Evolutionary conservation across 2,888 invertebrate genomes (phyloP).

Genomic region (Homarus gammarus): DNA sequence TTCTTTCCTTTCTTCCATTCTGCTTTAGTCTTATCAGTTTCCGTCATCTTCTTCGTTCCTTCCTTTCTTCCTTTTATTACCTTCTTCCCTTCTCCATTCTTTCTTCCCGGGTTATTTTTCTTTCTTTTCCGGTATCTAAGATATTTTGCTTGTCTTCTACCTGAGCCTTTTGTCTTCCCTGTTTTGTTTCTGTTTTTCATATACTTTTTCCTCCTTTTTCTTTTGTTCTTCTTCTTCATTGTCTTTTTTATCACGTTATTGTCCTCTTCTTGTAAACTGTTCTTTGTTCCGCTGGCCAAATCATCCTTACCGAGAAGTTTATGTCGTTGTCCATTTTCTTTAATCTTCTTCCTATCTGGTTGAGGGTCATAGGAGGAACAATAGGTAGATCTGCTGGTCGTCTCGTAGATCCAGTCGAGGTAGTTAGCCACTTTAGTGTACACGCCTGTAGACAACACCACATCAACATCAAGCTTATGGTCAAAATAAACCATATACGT

Average conservation of each 20-base stretch:
- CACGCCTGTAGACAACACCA: conserved; percentile 32
- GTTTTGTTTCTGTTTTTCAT: too few species aligned
- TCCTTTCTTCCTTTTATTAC: neutral
- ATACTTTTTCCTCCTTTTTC: too few species aligned
- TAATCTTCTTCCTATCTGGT: conserved; percentile 18
- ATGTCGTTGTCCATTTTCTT: neutral
- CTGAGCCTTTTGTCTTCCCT: too few species aligned
- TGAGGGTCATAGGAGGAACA: conserved; percentile 22
- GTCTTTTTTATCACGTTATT: too few species aligned
- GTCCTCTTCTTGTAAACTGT: neutral
- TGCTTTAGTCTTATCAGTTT: neutral
- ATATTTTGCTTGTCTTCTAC: too few species aligned
- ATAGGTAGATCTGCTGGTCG: conserved; percentile 22
- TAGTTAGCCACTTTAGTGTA: conserved; percentile 49
- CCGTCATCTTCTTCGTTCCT: neutral
- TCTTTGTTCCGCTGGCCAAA: neutral
- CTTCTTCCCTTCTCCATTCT: neutral
- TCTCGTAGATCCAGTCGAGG: conserved; percentile 44
- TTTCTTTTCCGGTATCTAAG: too few species aligned
- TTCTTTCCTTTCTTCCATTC: neutral
- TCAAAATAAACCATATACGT: too few species aligned
- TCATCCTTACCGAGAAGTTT: neutral
- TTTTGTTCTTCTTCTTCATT: neutral
- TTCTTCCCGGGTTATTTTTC: neutral
- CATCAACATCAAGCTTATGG: too few species aligned